Percentiles rank a stretch among this genome's conserved stretches.
Conservation (phyloP, 1,140 invertebrate species). For the Neodiprion lecontei region DNA sequence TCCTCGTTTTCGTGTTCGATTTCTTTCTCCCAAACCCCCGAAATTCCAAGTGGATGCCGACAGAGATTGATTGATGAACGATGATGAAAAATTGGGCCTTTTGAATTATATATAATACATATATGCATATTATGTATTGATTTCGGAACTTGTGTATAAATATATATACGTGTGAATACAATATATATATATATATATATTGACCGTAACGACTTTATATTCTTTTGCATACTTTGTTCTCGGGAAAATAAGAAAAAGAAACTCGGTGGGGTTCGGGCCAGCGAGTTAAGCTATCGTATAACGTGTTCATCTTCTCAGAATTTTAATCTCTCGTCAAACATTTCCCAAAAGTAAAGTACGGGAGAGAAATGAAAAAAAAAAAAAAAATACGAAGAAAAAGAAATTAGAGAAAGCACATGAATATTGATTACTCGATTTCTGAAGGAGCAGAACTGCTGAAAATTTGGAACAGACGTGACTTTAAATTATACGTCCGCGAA, state of each 20-base stretch:
- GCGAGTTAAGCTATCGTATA: conserved; percentile 26
- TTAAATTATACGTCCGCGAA: too few relatives aligned
- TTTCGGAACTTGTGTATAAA: conserved; percentile 17
- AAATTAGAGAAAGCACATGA: conserved; percentile 2
- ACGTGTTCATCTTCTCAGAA: not conserved
- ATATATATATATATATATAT: too few relatives aligned
- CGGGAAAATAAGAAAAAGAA: conserved; percentile 19
- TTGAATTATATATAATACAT: conserved; percentile 22
- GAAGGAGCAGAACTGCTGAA: too few relatives aligned
- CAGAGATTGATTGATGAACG: not conserved
- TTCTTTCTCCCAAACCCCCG: too few relatives aligned
- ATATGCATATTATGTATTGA: conserved; percentile 17
- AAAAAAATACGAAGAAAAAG: not conserved
- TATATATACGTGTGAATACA: conserved; percentile 10
- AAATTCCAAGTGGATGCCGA: not conserved
- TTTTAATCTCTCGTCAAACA: conserved; percentile 14
- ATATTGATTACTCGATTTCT: conserved; percentile 22
- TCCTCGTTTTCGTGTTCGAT: too few relatives aligned
- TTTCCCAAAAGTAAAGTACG: not conserved
- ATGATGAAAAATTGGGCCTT: conserved; percentile 22
- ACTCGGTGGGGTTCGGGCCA: conserved; percentile 23
- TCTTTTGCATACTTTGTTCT: conserved; percentile 13
- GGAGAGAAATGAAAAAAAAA: too few relatives aligned
- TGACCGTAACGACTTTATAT: too few relatives aligned
- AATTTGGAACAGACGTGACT: too few relatives aligned